phyloP scores from a whole-genome alignment of 2,113 vertebrate species.

The Cephalopholis sonnerati region DNA sequence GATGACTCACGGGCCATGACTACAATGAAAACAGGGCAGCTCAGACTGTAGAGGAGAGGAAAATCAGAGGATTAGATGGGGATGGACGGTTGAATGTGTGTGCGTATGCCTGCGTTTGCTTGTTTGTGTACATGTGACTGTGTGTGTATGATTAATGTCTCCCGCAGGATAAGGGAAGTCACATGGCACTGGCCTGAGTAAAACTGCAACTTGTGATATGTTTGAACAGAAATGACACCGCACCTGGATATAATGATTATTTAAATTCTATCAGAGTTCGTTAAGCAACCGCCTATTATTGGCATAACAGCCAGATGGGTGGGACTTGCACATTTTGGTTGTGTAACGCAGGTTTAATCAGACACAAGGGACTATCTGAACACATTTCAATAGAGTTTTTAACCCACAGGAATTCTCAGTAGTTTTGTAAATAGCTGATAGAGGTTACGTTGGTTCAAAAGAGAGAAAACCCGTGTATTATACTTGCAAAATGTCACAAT shows the following conservation, averaged over 20 bases:
- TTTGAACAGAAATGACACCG: constrained; percentile 24
- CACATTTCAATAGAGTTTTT: constrained; percentile 6
- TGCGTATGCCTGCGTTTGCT: background rate
- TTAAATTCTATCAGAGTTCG: constrained; percentile 23
- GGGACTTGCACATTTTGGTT: constrained; percentile 41
- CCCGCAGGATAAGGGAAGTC: constrained; percentile 48
- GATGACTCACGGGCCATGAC: constrained; percentile 83
- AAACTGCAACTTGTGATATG: constrained; percentile 43
- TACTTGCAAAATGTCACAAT: constrained; percentile 44
- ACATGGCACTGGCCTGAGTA: constrained; percentile 19
- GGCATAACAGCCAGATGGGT: constrained; percentile 36
- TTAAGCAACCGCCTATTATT: constrained; percentile 12
- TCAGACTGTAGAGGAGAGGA: constrained; percentile 68
- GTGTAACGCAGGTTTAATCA: constrained; percentile 49
- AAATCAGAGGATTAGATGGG: constrained; percentile 72
- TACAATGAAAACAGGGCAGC: constrained; percentile 80
- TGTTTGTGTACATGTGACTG: background rate
- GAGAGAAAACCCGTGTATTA: background rate
- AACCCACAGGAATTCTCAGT: background rate
- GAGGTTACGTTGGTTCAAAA: background rate
- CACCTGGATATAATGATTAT: constrained; percentile 35
- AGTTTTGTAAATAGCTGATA: background rate
- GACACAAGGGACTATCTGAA: constrained; percentile 35
- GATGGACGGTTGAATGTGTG: constrained; percentile 41
- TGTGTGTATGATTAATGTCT: constrained; percentile 54